A percentile compares a stretch with the other conserved stretches of the same genome.
These are phyloP conservation scores for Pedicia rivosa DNA, from an alignment of 2,888 invertebrate species.

Conservation along the genomic window DNA sequence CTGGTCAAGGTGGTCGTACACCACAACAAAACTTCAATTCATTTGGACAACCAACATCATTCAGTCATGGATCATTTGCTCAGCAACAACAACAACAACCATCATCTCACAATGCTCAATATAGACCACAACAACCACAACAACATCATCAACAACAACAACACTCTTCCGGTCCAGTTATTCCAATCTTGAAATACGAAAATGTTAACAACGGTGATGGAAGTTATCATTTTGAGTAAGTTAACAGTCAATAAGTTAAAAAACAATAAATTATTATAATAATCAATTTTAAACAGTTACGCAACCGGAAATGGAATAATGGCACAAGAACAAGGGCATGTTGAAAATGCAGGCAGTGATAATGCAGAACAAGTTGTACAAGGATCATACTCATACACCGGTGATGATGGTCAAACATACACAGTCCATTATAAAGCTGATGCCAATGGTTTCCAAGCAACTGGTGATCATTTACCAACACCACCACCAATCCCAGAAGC, in stretches of 20 bases:
- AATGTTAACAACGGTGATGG: slow-evolving; percentile 46
- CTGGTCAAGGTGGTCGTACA: slow-evolving; percentile 13
- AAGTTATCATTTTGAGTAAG: slow-evolving; percentile 45
- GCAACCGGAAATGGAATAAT: slow-evolving; percentile 50
- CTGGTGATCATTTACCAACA: slow-evolving; percentile 61
- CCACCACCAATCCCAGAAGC: slow-evolving; percentile 51
- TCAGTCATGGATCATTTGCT: slow-evolving; percentile 7
- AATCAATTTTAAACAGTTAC: slow-evolving; percentile 26
- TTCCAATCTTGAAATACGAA: slow-evolving; percentile 42
- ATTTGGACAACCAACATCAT: slow-evolving; percentile 10
- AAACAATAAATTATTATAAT: slow-evolving; percentile 4
- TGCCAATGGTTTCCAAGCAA: slow-evolving; percentile 59
- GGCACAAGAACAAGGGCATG: slow-evolving; percentile 37
- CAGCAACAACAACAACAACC: slow-evolving; percentile 5
- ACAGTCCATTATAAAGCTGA: slow-evolving; percentile 55
- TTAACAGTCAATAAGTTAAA: slow-evolving; percentile 5
- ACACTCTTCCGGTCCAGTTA: slow-evolving; percentile 26
- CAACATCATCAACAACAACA: slow-evolving; percentile 20
- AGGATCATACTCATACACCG: slow-evolving; percentile 45
- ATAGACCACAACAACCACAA: background rate
- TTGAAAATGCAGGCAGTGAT: slow-evolving; percentile 39
- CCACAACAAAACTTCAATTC: slow-evolving; percentile 14
- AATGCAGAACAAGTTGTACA: slow-evolving; percentile 42
- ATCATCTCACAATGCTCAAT: background rate
- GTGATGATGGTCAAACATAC: slow-evolving; percentile 42